Base-by-base conservation (phyloP, 2,113 vertebrate species). In the Miniopterus natalensis region DNA sequence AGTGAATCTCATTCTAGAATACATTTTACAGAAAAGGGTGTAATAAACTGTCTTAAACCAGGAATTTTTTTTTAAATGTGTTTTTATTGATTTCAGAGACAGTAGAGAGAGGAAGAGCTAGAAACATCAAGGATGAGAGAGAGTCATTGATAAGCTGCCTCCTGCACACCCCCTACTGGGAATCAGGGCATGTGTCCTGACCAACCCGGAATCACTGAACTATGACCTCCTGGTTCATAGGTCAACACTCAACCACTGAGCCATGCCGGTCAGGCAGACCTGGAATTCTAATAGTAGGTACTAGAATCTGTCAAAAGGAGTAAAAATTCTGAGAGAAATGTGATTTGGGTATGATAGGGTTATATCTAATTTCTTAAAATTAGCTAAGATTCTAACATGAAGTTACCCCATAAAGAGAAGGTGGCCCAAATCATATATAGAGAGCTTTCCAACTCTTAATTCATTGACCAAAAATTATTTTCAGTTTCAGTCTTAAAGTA, bases 401-500 rank as follows among this genome's bases (percentile, higher is more conserved):
- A 80, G 11, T 47, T 53, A 45, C 4, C 2, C 23, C 8, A 10
- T 23, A 83, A 57, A 89, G 21, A 71, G 11, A 86, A 40, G 21
- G 20, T 47, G 47, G 25, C 17, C 2, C 1, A 12, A 20, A 13
- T 29, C 21, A 91, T 53, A 65, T 13, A 66, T 1, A 36, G 5
- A 78, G 6, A 74, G 3, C 3, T 78, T 93, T 87, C 31, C 4
- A 57, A 47, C 51, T 65, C 6, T 71, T 55, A 63, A 93, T 74
- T 73, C 21, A 66, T 85, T 65, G 31, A 73, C n/a, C 42, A 66
- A 70, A 75, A 61, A 18, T 85, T 31, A 9, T 63, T 95, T 97
- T 71, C 53, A 65, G 18, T n/a, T 90, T 93, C 57, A 90, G 12
- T 79, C 10, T 53, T 59, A 5, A 68, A 49, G 13, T 42, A n/a